phyloP scores from a whole-genome alignment of 2,113 vertebrate genomes.

The Neodontobutis hainanensis region DNA sequence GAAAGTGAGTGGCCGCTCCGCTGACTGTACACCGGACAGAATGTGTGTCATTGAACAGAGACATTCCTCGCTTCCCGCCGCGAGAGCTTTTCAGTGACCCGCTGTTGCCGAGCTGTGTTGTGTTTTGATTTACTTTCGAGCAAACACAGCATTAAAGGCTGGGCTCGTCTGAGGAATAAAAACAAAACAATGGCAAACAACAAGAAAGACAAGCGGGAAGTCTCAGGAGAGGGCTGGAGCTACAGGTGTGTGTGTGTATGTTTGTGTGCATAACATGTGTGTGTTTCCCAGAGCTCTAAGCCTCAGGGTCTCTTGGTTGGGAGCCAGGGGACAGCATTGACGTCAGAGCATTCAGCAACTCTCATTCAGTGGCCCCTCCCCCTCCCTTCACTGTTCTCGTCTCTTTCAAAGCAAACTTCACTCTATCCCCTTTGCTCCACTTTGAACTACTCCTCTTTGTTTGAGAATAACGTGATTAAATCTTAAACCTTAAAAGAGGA shows the following conservation, averaged over 20 bases:
- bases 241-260: conserved; percentile 39
- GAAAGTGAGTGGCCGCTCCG: conserved; percentile 52
- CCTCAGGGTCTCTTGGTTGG: conserved; percentile 29
- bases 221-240: conserved; percentile 10
- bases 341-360: conserved; percentile 58
- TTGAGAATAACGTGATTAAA: not conserved
- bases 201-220: conserved; percentile 4
- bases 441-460: conserved; percentile 26
- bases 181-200: not conserved
- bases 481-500: not conserved
- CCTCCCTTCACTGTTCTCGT: conserved; percentile 22
- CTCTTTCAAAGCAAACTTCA: conserved; percentile 42
- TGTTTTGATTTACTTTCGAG: conserved; percentile 36
- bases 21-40: conserved; percentile 45
- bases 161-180: not conserved
- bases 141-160: conserved; percentile 9
- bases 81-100: conserved; percentile 26
- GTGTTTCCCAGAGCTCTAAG: conserved; percentile 35
- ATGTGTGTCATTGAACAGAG: conserved; percentile 41
- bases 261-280: conserved; percentile 17
- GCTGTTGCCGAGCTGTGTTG: conserved; percentile 18
- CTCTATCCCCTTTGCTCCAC: conserved; percentile 19
- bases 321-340: conserved; percentile 61
- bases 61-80: conserved; percentile 50
- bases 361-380: conserved; percentile 1